Percentiles rank a stretch among this genome's conserved stretches.
These are phyloP conservation scores for Dermolepida albohirtum DNA, from an alignment of 2,888 invertebrate species.

Conservation along the genomic window DNA sequence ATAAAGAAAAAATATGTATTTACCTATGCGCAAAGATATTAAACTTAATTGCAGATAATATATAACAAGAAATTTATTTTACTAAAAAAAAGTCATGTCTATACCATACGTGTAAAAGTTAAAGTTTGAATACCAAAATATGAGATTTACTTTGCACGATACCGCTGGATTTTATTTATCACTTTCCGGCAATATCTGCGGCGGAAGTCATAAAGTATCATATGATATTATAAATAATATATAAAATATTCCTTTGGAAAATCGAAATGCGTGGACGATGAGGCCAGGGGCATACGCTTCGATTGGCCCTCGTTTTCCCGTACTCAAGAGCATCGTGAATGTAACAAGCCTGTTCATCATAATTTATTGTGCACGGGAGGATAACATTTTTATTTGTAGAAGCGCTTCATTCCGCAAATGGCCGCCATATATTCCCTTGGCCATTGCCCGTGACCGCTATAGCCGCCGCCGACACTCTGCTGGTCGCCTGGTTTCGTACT, in stretches of 20 bases:
- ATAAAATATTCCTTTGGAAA: constrained; percentile 39
- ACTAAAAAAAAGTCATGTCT: too few species aligned
- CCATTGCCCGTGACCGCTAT: constrained; percentile 45
- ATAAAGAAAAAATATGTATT: too few species aligned
- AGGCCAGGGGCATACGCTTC: constrained; percentile 1
- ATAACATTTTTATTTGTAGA: constrained; percentile 62
- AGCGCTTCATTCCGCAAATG: constrained; percentile 60
- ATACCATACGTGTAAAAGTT: too few species aligned
- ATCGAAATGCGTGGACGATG: constrained; percentile 43
- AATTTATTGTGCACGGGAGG: constrained; percentile 60
- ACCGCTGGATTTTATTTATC: constrained; percentile 33
- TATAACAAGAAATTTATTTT: too few species aligned
- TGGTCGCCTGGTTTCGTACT: background rate
- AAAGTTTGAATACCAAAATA: background rate
- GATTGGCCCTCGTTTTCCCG: constrained; percentile 44
- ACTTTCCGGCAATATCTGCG: constrained; percentile 25
- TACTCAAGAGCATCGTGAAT: constrained; percentile 48
- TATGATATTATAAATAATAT: constrained; percentile 42
- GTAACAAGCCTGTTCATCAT: constrained; percentile 61
- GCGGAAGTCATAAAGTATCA: constrained; percentile 32
- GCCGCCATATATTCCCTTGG: constrained; percentile 57
- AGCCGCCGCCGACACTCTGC: constrained; percentile 48
- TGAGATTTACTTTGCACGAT: constrained; percentile 3
- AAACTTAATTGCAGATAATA: too few species aligned
- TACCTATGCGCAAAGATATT: too few species aligned